phyloP scores from a whole-genome alignment of 2,797 vertebrate genomes.

The Oceanodroma leucorhoa region DNA sequence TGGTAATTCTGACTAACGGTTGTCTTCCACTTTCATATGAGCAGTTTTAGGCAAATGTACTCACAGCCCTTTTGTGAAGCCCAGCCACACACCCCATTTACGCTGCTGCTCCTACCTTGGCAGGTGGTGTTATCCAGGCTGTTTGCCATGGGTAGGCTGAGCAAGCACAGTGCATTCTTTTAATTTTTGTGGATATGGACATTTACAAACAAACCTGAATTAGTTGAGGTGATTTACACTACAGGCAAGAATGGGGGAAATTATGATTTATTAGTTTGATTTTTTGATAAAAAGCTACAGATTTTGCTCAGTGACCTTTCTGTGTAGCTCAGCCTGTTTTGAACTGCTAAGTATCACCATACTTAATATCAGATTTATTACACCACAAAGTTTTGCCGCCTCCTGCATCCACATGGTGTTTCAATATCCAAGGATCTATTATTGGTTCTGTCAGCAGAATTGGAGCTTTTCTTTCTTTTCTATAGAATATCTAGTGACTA shows the following conservation, averaged over 20 bases:
- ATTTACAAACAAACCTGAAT: background rate
- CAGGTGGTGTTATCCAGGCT: background rate
- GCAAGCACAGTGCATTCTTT: rapidly evolving
- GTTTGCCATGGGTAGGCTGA: background rate
- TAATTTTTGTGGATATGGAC: background rate
- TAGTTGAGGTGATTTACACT: background rate
- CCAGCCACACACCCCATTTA: background rate
- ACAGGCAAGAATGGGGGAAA: background rate
- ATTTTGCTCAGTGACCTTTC: background rate
- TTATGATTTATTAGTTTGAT: background rate
- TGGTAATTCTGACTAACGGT: background rate
- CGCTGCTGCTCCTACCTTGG: background rate
- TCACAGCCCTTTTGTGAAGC: background rate
- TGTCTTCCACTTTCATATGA: background rate
- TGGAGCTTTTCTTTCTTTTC: background rate
- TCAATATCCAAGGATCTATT: background rate
- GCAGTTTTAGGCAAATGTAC: background rate
- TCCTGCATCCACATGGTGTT: background rate
- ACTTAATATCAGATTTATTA: background rate
- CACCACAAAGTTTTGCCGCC: background rate
- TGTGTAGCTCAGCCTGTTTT: background rate
- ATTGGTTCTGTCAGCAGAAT: background rate
- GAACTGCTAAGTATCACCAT: background rate
- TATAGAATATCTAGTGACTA: background rate
- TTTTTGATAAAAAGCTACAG: background rate